Evolutionary conservation across 2,797 vertebrate species (phyloP), one percentile per base, ranked within the genome.

Genomic region (Benthosema pterotum): DNA sequence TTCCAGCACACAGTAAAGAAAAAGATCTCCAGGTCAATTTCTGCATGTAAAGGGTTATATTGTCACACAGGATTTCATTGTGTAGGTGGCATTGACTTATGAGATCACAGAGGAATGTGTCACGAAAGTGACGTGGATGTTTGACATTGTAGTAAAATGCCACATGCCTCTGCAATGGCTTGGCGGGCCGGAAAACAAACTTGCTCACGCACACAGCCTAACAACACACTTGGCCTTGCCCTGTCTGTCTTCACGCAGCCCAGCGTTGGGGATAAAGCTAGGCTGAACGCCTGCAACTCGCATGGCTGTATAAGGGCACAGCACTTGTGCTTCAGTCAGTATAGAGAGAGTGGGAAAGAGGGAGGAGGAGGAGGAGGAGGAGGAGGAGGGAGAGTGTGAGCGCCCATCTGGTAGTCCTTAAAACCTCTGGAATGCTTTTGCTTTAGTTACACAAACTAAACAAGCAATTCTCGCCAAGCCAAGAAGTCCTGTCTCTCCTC

Each of bases 401-500:
- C 86, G 86, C 79, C 88, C 93, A 93, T 94, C 93, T 95, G 93
- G 90, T 92, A 93, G 88, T 91, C 91, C 88, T 94, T 94, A 93
- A 92, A 93, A 93, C 90, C 88, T 82, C 88, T 94, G 93, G 93
- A 94, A 94, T 94, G 92, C 91, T 90, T 94, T 91, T 94, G 92
- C 93, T 94, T 93, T 93, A 93, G 92, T 93, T 91, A 88, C 92
- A 87, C 90, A 92, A 93, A 91, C 90, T 87, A 94, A 94, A 93
- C 94, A 93, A 91, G 83, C 74, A 57, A 73, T 87, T 84, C 84
- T 81, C 79, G 87, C 90, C 83, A 86, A 85, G 87, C 85, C 82
- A 83, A 86, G 79, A 80, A 72, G 57, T 74, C 75, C 63, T 63
- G 77, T 77, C 75, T 64, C 57, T 67, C 63, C 61, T 78, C 55